Base-by-base conservation (phyloP, 2,888 invertebrate species). In the Lepidocyrtoides sp. region DNA sequence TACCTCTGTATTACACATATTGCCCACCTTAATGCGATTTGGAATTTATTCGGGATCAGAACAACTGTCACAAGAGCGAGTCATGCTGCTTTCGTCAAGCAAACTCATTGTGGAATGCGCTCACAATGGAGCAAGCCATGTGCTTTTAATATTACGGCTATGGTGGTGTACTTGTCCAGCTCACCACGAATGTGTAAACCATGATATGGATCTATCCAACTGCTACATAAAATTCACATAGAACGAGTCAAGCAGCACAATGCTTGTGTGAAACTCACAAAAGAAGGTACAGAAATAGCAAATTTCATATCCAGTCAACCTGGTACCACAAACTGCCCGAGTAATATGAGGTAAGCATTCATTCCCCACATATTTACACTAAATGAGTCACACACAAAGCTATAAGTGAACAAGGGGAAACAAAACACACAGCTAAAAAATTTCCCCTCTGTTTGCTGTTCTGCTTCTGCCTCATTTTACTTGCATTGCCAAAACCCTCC, bases 21-120 rank as follows among this genome's bases (percentile, higher is more conserved):
- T 84, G 84, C 69, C 54, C 84, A 84, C 84, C 84, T 84, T 84
- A 84, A 84, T 84, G 84, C 72, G 84, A 84, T 84, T 84, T 84
- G 72, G 72, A 84, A 69, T 84, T 84, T 84, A 84, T 84, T 84
- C 51, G 29, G 84, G 20, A 63, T 54, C n/a, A n/a, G n/a, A n/a
- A 84, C 84, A 84, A 84, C 69, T 84, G 84, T 84, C 84, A 84
- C 48, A 51, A 20, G 69, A 36, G 23, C 48, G 84, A 63, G n/a
- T 66, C n/a, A 32, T 32, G 66, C 14, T 66, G 66, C 36, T 66
- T 66, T 66, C 66, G 66, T 66, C 66, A 66, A 32, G n/a, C 36
- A 14, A 66, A 32, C 66, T 29, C 66, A 66, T 23, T 66, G 66
- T 66, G 66, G 66, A 66, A 66, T 29, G 57, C n/a, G 10, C 66